Evolutionary conservation across 1,140 invertebrate genomes (phyloP), one percentile per base, ranked within the genome.

Genomic region (Galendromus occidentalis): DNA sequence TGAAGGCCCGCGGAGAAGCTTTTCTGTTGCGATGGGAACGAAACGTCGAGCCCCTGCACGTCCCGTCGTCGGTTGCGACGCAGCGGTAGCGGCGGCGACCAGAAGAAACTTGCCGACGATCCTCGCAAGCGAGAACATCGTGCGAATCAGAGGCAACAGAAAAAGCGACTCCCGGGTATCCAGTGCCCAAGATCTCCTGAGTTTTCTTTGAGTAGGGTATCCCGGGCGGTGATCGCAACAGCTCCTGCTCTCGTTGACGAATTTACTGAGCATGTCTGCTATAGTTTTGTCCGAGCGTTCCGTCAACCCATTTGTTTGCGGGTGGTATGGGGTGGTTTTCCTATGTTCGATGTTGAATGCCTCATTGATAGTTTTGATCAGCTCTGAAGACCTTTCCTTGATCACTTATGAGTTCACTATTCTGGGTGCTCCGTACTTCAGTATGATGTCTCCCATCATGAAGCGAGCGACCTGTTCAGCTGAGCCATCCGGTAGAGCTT

Each of bases 391-490:
- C 75, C 0, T 67, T 20, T 2, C 76, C 76, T 64, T 72, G 72
- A 66, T 80, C 76, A 0, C 74, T 76, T 0, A 73, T 78, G 9
- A 79, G 72, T n/a, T n/a, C n/a, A n/a, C n/a, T 17, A 5, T 12
- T 33, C 28, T 29, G 6, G 70, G 72, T n/a, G 64, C 42, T 1
- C 77, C 76, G 67, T 73, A 79, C 7, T 74, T 68, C 1, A 45
- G 20, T 18, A 77, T 71, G 73, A 73, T 76, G 2, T 44, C 47
- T 1, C 65, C 7, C 18, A 68, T 66, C 12, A 78, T 68, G 6
- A 70, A 69, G 25, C 66, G n/a, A 5, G 69, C 73, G 6, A 75
- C 68, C 7, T 70, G 69, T 59, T 73, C 68, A 14, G 75, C 73
- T 9, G 67, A 67, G 12, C 74, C 74, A 42, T 70, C 64, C 7